Evolutionary conservation across 2,888 invertebrate species (phyloP).

Genomic region (Idaea straminata): DNA sequence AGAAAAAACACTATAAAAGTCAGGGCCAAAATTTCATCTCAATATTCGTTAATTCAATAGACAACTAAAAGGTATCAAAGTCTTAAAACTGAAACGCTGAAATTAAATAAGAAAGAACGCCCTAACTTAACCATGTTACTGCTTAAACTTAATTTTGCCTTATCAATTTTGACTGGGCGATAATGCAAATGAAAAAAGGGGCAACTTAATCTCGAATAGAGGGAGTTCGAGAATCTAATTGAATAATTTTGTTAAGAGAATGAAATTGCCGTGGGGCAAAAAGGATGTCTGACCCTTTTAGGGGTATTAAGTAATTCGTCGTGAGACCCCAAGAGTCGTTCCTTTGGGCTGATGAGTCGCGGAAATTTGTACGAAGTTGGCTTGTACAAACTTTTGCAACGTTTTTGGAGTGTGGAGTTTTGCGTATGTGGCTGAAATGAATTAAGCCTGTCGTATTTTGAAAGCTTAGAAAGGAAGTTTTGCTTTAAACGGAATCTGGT

Average conservation of each 20-base stretch:
- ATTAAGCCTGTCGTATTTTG: background rate
- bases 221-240: constrained; percentile 58
- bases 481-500: constrained; percentile 2
- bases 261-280: constrained; percentile 43
- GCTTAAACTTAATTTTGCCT: constrained; percentile 33
- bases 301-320: constrained; percentile 48
- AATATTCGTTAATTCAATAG: too few relatives aligned
- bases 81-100: background rate
- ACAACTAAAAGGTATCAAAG: too few relatives aligned
- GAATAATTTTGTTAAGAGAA: constrained; percentile 66
- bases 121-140: constrained; percentile 3
- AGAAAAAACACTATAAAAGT: too few relatives aligned
- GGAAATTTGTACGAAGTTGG: constrained; percentile 25
- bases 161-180: constrained; percentile 44
- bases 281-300: constrained; percentile 40
- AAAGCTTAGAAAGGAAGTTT: background rate
- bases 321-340: constrained; percentile 28
- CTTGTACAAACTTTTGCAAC: constrained; percentile 25
- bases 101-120: background rate
- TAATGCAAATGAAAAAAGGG: constrained; percentile 59
- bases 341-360: constrained; percentile 27
- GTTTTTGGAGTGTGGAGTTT: constrained; percentile 23
- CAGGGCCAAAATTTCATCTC: too few relatives aligned
- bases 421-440: constrained; percentile 4
- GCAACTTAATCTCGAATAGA: constrained; percentile 56